These are phyloP conservation scores for Trichonephila clavipes DNA, from an alignment of 1,140 invertebrate species.

Conservation along the genomic window DNA sequence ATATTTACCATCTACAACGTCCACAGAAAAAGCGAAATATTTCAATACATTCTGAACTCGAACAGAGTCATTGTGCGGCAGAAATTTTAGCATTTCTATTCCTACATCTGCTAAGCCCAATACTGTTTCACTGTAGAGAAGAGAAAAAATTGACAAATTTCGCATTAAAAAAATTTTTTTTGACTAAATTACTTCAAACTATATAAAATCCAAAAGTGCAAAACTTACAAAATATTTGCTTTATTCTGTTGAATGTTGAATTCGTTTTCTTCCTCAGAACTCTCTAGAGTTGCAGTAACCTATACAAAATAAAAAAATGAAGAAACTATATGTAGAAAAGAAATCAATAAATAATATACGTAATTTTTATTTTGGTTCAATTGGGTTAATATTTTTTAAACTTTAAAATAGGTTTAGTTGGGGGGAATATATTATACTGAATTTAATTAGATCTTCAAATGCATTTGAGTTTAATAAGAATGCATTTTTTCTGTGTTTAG, in stretches of 20 bases:
- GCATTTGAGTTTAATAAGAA: no score
- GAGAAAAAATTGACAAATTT: neutral
- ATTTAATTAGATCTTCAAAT: no score
- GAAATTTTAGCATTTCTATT: constrained; percentile 10
- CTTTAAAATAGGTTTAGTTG: no score
- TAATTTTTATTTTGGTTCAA: no score
- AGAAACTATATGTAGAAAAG: no score
- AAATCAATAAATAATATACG: no score
- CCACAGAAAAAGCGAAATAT: constrained; percentile 35
- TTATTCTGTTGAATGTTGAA: neutral
- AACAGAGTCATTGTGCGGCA: neutral
- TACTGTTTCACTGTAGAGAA: neutral
- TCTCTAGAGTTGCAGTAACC: neutral
- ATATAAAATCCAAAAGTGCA: neutral
- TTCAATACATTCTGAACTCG: neutral
- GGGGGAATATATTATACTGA: no score
- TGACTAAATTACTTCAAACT: neutral
- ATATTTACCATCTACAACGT: constrained; percentile 45
- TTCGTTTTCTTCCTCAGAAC: neutral
- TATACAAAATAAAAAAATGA: no score
- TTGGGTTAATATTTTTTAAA: no score
- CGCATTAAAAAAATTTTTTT: neutral
- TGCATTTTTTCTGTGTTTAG: no score
- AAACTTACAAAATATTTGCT: constrained; percentile 9
- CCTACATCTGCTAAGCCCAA: constrained; percentile 41